phyloP scores from a whole-genome alignment of 2,888 invertebrate species.

The Lepas anatifera region DNA sequence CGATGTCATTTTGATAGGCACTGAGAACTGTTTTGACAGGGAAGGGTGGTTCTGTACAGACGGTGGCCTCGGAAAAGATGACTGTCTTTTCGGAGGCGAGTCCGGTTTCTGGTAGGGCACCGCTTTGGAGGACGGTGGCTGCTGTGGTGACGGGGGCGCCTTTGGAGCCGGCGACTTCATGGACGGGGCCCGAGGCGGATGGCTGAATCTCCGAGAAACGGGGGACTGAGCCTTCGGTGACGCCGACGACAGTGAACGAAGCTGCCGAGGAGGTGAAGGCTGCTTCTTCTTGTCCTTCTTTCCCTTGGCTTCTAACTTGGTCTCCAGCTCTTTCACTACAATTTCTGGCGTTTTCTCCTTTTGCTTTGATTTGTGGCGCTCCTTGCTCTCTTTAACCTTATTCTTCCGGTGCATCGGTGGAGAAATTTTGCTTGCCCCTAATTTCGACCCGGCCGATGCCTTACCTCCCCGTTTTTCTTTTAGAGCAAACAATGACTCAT shows the following conservation, averaged over 20 bases:
- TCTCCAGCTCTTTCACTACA: background rate
- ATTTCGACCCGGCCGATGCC: background rate
- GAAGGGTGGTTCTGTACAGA: background rate
- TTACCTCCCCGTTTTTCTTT: background rate
- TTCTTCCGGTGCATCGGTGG: conserved; percentile 8
- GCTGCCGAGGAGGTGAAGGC: background rate
- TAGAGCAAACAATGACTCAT: background rate
- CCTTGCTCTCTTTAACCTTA: conserved; percentile 3
- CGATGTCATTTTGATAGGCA: background rate
- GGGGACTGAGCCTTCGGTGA: background rate
- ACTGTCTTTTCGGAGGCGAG: background rate
- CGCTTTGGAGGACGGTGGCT: background rate
- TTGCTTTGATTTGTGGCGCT: background rate
- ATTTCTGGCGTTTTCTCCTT: background rate
- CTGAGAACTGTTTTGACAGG: background rate
- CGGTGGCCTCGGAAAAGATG: background rate
- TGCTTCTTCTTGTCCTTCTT: background rate
- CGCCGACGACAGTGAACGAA: background rate
- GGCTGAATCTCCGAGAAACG: background rate
- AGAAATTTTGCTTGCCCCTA: background rate
- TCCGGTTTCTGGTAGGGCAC: background rate
- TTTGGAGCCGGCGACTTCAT: background rate
- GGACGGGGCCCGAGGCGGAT: background rate
- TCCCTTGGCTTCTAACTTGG: background rate
- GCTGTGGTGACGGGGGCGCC: background rate